Base-by-base conservation (phyloP, 2,888 invertebrate species). In the Pasiphila rectangulata region DNA sequence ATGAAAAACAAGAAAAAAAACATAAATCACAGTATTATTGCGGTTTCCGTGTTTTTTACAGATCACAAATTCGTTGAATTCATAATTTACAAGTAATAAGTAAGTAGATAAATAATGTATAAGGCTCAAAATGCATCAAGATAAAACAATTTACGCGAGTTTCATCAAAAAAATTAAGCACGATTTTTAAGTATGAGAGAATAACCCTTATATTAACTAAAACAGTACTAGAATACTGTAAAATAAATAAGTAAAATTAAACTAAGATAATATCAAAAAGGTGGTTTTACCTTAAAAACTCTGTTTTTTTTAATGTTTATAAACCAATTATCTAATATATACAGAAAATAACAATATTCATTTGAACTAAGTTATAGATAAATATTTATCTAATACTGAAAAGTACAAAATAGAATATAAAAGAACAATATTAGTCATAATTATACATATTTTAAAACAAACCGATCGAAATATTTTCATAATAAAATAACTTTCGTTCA, bases 221-320 rank as follows among this genome's bases (percentile, higher is more conserved):
- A 51, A 64, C 72, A 68, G 68, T 71, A 75, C 63, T 53, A 57
- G 36, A 64, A 67, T 68, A 69, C 69, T 64, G 64, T 42, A 24
- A 57, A 67, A 73, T 69, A 73, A 75, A 72, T 75, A 57, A 62
- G 29, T 29, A 41, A 40, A 48, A 41, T 38, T 54, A 51, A 56
- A 67, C 68, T 69, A 56, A 67, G 46, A 54, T 45, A 46, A 46
- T 45, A 51, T 44, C 7, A 27, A 27, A 27, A 12, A 27, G 12
- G 25, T 25, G 0, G 7, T 23, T 15, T 21, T 23, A 35, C 37
- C 12, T 34, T 20, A 29, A 10, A 42, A 37, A 40, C 36, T 30
- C 32, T 45, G 43, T 45, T 34, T 29, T 39, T 39, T 38, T 24
- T 7, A 21, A 29, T 6, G 24, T 20, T 23, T 34, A 49, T 24